phyloP scores from a whole-genome alignment of 2,797 vertebrate species.

The Psittacula derbiana region DNA sequence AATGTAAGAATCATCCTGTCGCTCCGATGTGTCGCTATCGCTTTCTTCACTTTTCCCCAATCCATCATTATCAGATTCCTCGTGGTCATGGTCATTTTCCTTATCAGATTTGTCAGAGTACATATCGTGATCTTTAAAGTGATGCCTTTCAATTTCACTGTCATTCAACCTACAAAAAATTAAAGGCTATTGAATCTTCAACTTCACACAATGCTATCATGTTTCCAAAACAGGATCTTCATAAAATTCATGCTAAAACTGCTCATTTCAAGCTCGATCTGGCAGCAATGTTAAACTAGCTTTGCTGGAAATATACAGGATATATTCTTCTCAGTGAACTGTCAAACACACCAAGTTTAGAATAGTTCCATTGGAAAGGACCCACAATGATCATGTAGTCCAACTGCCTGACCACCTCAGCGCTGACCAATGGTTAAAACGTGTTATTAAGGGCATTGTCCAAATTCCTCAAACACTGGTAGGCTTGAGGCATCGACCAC shows the following conservation, averaged over 20 bases:
- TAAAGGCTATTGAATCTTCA: not conserved
- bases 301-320: not conserved
- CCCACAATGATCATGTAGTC: not conserved
- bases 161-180: constrained; percentile 86
- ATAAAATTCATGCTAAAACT: not conserved
- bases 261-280: not conserved
- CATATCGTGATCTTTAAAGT: constrained; percentile 93
- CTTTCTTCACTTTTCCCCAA: constrained; percentile 96
- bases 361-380: not conserved
- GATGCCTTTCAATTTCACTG: constrained; percentile 86
- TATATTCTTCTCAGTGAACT: not conserved
- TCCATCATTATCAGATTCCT: constrained; percentile 94
- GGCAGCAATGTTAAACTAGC: not conserved
- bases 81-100: constrained; percentile 93
- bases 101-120: constrained; percentile 98
- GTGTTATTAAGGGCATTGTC: not conserved
- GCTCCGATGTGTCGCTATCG: constrained; percentile 93
- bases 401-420: not conserved
- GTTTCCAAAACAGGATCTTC: not conserved
- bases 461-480: not conserved
- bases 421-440: not conserved
- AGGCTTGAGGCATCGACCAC: not conserved
- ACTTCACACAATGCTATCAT: not conserved
- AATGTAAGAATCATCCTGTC: constrained; percentile 91
- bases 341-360: not conserved